phyloP scores from a whole-genome alignment of 1,140 invertebrate genomes.

The Calephelis nemesis region DNA sequence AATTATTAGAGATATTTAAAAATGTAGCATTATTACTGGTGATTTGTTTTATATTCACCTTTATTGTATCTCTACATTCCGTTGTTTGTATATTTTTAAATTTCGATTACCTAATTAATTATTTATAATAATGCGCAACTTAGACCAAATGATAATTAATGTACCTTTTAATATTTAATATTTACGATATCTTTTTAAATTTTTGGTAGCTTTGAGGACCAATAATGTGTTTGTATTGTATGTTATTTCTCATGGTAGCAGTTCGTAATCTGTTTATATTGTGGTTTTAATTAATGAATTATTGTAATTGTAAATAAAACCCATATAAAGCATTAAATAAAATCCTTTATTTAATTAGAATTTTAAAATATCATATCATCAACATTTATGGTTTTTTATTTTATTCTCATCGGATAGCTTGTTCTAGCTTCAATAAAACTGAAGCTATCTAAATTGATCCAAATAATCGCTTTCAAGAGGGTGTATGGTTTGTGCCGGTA shows the following conservation, averaged over 20 bases:
- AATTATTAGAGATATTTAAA: slow-evolving; percentile 62
- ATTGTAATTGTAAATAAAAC: slow-evolving; percentile 75
- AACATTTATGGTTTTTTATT: slow-evolving; percentile 14
- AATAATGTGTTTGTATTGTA: slow-evolving; percentile 62
- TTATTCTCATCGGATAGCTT: neutral
- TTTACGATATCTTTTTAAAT: slow-evolving; percentile 51
- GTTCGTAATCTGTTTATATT: slow-evolving; percentile 69
- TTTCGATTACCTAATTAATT: slow-evolving; percentile 76
- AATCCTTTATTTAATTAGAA: slow-evolving; percentile 54
- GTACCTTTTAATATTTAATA: slow-evolving; percentile 74
- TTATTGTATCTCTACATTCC: slow-evolving; percentile 75
- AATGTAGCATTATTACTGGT: slow-evolving; percentile 57
- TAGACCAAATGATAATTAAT: slow-evolving; percentile 79
- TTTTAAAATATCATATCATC: slow-evolving; percentile 38
- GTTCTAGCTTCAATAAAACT: neutral
- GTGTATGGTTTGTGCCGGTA: slow-evolving; percentile 90
- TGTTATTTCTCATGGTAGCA: slow-evolving; percentile 66
- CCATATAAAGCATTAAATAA: slow-evolving; percentile 57
- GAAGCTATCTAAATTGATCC: slow-evolving; percentile 77
- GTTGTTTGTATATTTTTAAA: slow-evolving; percentile 73
- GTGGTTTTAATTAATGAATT: slow-evolving; percentile 67
- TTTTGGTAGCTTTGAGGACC: slow-evolving; percentile 76
- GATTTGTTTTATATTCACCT: slow-evolving; percentile 52
- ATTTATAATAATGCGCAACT: slow-evolving; percentile 68
- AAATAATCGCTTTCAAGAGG: slow-evolving; percentile 95